Conservation (phyloP, 1,140 invertebrate genomes). For the Ectropis grisescens region DNA sequence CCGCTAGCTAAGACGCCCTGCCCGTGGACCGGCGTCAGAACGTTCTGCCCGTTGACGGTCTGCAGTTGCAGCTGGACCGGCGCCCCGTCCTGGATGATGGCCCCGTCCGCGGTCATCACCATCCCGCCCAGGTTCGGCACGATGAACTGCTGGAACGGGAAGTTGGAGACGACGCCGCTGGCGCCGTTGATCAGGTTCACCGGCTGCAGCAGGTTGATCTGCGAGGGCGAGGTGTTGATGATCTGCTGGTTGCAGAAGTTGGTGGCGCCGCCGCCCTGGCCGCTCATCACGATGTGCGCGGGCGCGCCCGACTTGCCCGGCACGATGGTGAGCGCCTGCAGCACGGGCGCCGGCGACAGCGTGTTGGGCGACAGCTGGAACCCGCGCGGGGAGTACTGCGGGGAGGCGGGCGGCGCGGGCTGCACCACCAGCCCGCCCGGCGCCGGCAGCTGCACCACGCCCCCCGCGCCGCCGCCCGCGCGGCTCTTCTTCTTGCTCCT, state of each 20-base stretch:
- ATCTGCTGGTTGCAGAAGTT: conserved; percentile 78
- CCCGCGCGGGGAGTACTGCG: conserved; percentile 74
- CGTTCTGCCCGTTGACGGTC: conserved; percentile 84
- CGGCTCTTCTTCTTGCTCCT: conserved; percentile 82
- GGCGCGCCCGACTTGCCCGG: conserved; percentile 80
- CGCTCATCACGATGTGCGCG: conserved; percentile 80
- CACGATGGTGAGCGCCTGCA: conserved; percentile 82
- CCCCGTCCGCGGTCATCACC: conserved; percentile 81
- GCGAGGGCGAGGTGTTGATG: conserved; percentile 79
- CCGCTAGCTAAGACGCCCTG: conserved; percentile 76
- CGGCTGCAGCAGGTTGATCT: conserved; percentile 84
- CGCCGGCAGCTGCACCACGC: conserved; percentile 79
- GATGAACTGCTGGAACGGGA: conserved; percentile 86
- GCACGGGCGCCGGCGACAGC: conserved; percentile 73
- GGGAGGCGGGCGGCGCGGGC: conserved; percentile 61
- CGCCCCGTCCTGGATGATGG: conserved; percentile 76
- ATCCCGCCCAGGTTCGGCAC: conserved; percentile 84
- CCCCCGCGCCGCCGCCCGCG: conserved; percentile 78
- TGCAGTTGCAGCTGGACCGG: conserved; percentile 84
- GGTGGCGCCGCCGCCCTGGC: conserved; percentile 70
- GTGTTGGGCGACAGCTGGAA: conserved; percentile 76
- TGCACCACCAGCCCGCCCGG: conserved; percentile 66
- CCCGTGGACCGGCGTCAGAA: conserved; percentile 81
- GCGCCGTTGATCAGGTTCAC: conserved; percentile 83
- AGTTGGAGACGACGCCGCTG: conserved; percentile 80